Evolutionary conservation across 2,113 vertebrate genomes (phyloP), one percentile per base, ranked within the genome.

Genomic region (Opisthocomus hoazin): DNA sequence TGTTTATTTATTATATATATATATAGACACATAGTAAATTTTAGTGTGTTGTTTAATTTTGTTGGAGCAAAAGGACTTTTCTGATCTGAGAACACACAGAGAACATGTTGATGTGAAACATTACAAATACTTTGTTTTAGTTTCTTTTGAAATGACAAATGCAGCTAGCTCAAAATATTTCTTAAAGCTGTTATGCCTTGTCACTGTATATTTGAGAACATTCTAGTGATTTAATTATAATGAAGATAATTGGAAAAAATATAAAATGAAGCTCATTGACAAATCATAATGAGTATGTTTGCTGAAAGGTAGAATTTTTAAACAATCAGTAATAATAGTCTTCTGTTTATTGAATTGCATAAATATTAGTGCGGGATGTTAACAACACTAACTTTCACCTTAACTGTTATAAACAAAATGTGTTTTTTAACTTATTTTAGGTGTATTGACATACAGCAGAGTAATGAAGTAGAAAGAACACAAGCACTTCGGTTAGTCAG

Each of bases 361-460:
- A 71, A 75, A 89, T 43, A 34, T 53, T 29, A 75, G 61, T 17
- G 10, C 4, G 15, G 41, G 20, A 34, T 50, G 5, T 57, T 57
- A 64, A 64, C 45, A 48, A n/a, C 39, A 43, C 30, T 74, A 26
- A 56, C 29, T 34, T 74, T 74, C 53, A 57, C 53, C 51, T 56
- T 74, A 56, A 57, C 30, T 57, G 37, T 51, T 70, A 39, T 29
- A 71, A 46, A 80, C 22, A 45, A 45, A 69, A 26, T 4, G 21
- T 70, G 51, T 41, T 41, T 43, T 51, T 77, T 43, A 57, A 74
- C 71, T 74, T 95, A 37, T 97, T 46, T 94, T 97, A 99, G 99
- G 97, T 99, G 99, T 97, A 99, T 99, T 94, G 99, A 99, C 97
- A 99, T 99, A 97, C 99, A 99, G 93, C 99, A 99, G 97, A 99